Conservation (phyloP, 2,113 vertebrate species). For the Turnix velox region DNA sequence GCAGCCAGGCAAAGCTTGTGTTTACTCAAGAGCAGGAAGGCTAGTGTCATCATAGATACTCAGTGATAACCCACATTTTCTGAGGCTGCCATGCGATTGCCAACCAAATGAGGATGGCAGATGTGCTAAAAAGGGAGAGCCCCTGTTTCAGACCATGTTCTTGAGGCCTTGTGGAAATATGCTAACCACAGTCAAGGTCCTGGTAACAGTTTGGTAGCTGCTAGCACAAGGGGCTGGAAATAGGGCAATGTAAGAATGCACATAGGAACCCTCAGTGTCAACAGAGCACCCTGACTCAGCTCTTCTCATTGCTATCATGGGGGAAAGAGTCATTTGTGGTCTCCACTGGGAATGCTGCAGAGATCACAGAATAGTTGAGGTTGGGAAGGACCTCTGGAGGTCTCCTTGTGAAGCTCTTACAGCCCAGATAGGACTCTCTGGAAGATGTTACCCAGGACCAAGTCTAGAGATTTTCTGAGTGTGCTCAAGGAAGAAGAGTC, state of each 20-base stretch:
- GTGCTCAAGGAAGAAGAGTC: not conserved
- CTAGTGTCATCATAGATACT: too few relatives aligned
- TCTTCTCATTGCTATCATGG: not conserved
- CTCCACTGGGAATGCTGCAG: not conserved
- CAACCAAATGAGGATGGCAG: accelerated
- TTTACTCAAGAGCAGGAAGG: not conserved
- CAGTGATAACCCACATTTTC: not conserved
- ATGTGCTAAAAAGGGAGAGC: not conserved
- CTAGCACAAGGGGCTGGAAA: accelerated
- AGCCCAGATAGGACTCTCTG: not conserved
- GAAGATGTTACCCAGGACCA: not conserved
- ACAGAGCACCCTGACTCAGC: not conserved
- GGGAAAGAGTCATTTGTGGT: accelerated
- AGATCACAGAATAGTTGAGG: not conserved
- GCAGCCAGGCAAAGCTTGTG: accelerated
- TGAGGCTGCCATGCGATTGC: not conserved
- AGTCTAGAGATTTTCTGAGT: accelerated
- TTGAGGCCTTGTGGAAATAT: too few relatives aligned
- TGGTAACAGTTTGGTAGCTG: not conserved
- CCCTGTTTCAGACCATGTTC: not conserved
- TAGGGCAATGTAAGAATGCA: too few relatives aligned
- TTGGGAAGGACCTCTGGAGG: not conserved
- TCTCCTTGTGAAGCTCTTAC: not conserved
- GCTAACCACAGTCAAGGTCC: not conserved
- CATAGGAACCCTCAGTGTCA: not conserved